Base-by-base conservation (phyloP, 2,888 invertebrate genomes). In the Marasmarcha lunaedactyla region DNA sequence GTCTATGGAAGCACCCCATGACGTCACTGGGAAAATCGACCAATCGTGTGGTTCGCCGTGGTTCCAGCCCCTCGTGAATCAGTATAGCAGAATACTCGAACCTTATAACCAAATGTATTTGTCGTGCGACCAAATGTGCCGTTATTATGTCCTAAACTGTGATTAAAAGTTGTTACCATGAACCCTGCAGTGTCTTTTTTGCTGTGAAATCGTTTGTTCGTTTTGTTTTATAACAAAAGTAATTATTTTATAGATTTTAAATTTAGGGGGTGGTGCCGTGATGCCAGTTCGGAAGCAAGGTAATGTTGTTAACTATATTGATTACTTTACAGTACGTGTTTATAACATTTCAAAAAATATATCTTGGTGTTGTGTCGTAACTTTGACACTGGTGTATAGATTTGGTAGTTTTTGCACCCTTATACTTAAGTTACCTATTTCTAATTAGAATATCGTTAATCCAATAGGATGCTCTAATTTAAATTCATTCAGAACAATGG, bases 221-320 rank as follows among this genome's bases (percentile, higher is more conserved):
- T 69, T 73, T 76, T 63, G 59, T 69, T 73, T 68, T 64, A 49
- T 45, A 55, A 52, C 51, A 55, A 55, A 63, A 57, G 36, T 5
- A 20, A 38, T 42, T 42, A 36, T 67, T 60, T 61, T 54, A 60
- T 70, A 71, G 60, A 68, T 71, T 70, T 63, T 63, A 63, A 62
- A 64, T 71, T 69, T 68, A 67, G 73, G 76, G 79, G 81, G 79
- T 79, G 79, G 78, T 71, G 70, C 71, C 81, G 83, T 78, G 79
- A 89, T 90, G 89, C 89, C 89, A 73, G 89, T 89, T 74, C 88
- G 89, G 74, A 90, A 90, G 85, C 89, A 90, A 89, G 89, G 89
- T 89, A 77, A 86, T 74, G 53, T 48, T 34, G 40, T 39, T 44
- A 37, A 14, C 51, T 49, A 50, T 39, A 50, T 48, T 52, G 38